These are phyloP conservation scores for Danaus melanippus DNA, from an alignment of 1,140 invertebrate genomes.

Conservation along the genomic window DNA sequence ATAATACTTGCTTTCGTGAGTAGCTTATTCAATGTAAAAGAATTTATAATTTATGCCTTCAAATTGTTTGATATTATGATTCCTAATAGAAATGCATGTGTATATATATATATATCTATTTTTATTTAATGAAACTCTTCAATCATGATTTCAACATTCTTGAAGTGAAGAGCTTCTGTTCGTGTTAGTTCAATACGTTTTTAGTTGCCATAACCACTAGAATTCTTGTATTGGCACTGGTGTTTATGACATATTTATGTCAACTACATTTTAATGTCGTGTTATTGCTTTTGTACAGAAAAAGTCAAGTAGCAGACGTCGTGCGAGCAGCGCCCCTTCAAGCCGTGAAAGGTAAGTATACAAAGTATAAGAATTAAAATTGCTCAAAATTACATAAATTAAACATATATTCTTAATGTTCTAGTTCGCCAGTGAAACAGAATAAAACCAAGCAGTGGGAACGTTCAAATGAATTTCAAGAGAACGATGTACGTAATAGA, in stretches of 20 bases:
- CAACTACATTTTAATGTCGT: conserved; percentile 33
- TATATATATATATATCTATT: conserved; percentile 34
- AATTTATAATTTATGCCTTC: conserved; percentile 42
- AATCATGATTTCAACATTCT: conserved; percentile 14
- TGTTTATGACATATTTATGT: conserved; percentile 38
- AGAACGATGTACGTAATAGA: conserved; percentile 34
- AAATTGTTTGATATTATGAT: conserved; percentile 38
- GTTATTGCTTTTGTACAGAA: conserved; percentile 64
- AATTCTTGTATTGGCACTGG: conserved; percentile 67
- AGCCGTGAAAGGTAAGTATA: conserved; percentile 62
- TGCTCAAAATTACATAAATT: background rate
- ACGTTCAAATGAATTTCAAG: conserved; percentile 28
- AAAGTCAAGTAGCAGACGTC: conserved; percentile 68
- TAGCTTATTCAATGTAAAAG: conserved; percentile 52
- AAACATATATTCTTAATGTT: conserved; percentile 19
- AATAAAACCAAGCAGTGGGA: conserved; percentile 43
- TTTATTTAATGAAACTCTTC: conserved; percentile 46
- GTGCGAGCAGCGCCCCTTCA: conserved; percentile 57
- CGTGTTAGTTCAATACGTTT: conserved; percentile 40
- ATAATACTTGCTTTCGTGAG: conserved; percentile 56
- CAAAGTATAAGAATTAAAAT: conserved; percentile 5
- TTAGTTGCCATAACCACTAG: conserved; percentile 67
- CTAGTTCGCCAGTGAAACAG: conserved; percentile 51
- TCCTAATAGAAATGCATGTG: conserved; percentile 58
- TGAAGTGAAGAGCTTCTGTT: conserved; percentile 37